Evolutionary conservation across 2,797 vertebrate genomes (phyloP), one percentile per base, ranked within the genome.

Genomic region (Notolabrus celidotus): DNA sequence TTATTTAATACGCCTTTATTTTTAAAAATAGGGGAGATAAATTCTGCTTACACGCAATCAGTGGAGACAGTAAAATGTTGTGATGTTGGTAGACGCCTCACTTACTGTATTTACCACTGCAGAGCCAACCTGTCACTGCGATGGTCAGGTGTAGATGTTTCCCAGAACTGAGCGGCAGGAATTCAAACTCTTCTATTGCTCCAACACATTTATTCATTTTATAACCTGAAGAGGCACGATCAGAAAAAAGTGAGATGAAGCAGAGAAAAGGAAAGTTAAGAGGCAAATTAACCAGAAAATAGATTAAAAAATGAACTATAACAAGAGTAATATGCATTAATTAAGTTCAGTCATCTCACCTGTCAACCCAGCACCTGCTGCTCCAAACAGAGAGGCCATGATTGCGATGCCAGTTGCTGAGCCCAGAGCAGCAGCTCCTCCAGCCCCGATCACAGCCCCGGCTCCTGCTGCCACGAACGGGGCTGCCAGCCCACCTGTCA

Each of bases 131-230:
- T 0, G 97, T 99, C 83, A 99, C 92, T 38, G 97, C 96, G 8
- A 99, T 93, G 58, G 96, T 97, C 84, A 99, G 87, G 41, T 96
- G 97, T 67, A 99, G 96, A 83, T 96, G 96, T 77, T 93, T 97
- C 62, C 96, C 97, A 29, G 95, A 94, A 0, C 90, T 96, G 65
- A 99, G 89, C 1, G 98, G 96, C 79, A 98, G 92, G 85, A 99
- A 99, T 46, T 97, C 94, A 92, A 99, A 99, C 86, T 99, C 96
- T 79, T 99, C 96, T 31, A 99, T 98, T 6, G 96, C 97, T 14
- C 98, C 98, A 0, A 99, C 96, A 20, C 97, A 95, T 86, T 97
- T 99, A 73, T 98, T 99, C 97, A 99, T 99, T 86, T 99, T 99
- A 89, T 99, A 99, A 1, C 98, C 98, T 99, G 64, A 10, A 72